Evolutionary conservation across 2,888 invertebrate species (phyloP), one percentile per base, ranked within the genome.

Genomic region (Lithophane ornitopus): DNA sequence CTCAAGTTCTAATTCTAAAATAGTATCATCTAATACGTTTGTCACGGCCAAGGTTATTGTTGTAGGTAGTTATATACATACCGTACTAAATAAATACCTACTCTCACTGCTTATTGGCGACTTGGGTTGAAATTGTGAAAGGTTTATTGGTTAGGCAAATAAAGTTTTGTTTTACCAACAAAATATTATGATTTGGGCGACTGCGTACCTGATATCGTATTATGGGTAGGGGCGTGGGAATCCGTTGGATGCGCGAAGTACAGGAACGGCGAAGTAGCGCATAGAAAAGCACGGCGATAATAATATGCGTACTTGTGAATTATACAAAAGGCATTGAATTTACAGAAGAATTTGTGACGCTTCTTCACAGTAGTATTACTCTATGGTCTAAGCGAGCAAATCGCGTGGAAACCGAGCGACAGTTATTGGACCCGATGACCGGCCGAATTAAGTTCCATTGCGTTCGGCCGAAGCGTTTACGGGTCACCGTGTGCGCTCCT

Each of bases 381-480:
- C 77, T 58, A 34, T 63, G 77, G 19, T 63, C 82, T 79, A 78
- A 74, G 82, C 80, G 81, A 74, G 85, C 88, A 88, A 91, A 92
- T 91, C 89, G 90, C 85, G 88, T 83, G 92, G 90, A 92, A 92
- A 89, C 76, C 89, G 86, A 85, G 83, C 90, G 92, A 92, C 92
- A 92, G 91, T 90, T 92, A 92, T 92, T 92, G 91, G 90, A 88
- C 81, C 74, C 87, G 88, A 89, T 86, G 87, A 89, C 88, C 86
- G 86, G 85, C 87, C 85, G 91, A 90, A 91, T 92, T 88, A 90
- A 90, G 88, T 89, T 87, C 90, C 87, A 90, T 90, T 86, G 90
- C 86, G 84, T 85, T 81, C 86, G 74, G 83, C 74, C 79, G 80
- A 83, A 81, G 84, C 84, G 81, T 87, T 87, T 81, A 89, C 81